These are phyloP conservation scores for Chaitophorus viminalis DNA, from an alignment of 2,888 invertebrate genomes.

Conservation along the genomic window DNA sequence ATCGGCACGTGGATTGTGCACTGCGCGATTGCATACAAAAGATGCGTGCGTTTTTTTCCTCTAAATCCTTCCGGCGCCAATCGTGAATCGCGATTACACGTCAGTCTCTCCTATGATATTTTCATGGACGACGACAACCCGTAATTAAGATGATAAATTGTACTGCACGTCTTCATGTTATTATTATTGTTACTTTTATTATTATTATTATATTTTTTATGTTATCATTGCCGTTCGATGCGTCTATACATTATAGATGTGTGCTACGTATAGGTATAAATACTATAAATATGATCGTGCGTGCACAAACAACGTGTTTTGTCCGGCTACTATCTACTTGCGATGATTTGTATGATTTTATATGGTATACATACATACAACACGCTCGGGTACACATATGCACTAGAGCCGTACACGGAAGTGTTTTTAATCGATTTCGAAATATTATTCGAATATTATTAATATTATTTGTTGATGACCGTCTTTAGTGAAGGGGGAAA, in stretches of 20 bases:
- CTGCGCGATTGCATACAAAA: conserved; percentile 1
- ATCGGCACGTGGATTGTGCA: conserved; percentile 37
- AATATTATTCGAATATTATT: neutral
- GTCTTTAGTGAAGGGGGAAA: neutral
- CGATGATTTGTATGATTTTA: neutral
- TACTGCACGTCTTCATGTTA: neutral
- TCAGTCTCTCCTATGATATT: neutral
- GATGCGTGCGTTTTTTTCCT: conserved; percentile 20
- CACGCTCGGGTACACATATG: neutral
- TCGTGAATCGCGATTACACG: conserved; percentile 23
- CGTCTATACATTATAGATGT: neutral
- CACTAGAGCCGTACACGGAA: neutral
- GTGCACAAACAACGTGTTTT: neutral
- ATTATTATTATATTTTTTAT: neutral
- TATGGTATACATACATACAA: neutral
- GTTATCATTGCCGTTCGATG: neutral
- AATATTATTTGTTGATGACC: neutral
- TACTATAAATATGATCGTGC: neutral
- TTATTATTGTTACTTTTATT: conserved; percentile 17
- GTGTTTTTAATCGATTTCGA: neutral
- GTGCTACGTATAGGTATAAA: neutral
- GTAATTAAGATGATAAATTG: conserved; percentile 36
- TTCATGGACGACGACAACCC: conserved; percentile 25
- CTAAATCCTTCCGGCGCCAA: conserved; percentile 43
- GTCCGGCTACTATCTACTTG: neutral